A percentile compares a stretch with the other conserved stretches of the same genome.
These are phyloP conservation scores for Anneissia japonica DNA, from an alignment of 35 echinoderm and acorn worm species.

Conservation along the genomic window DNA sequence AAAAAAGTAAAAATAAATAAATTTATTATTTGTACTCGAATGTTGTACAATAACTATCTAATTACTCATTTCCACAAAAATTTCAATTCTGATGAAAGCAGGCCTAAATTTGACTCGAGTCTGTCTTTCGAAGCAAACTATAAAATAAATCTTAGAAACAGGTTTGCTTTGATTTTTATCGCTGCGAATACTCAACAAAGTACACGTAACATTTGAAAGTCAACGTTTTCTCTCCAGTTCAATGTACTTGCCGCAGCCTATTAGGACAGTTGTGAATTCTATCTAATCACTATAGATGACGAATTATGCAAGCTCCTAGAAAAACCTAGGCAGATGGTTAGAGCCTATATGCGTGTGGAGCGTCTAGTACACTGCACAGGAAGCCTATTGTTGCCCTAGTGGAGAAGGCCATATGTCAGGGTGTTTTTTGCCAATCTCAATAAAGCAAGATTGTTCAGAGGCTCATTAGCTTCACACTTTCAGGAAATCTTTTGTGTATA, in stretches of 20 bases:
- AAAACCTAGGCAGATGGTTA: neutral
- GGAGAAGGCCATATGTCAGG: neutral
- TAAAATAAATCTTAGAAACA: neutral
- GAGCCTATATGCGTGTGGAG: neutral
- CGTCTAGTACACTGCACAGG: no score
- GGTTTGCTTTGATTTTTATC: neutral
- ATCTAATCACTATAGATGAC: neutral
- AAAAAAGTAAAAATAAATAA: no score
- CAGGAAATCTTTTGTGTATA: neutral
- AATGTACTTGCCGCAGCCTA: neutral
- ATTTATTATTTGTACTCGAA: neutral
- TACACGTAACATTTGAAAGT: neutral
- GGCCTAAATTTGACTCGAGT: neutral
- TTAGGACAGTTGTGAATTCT: neutral
- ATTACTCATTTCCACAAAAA: neutral
- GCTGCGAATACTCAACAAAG: neutral
- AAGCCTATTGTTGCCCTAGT: neutral
- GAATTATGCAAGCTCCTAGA: neutral
- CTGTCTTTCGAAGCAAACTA: neutral
- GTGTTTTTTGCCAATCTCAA: neutral
- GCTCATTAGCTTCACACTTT: neutral
- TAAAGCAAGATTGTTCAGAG: neutral
- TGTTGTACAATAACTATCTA: neutral
- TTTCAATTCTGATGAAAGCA: neutral
- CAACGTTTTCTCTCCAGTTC: neutral